Conservation (phyloP, 2,797 vertebrate genomes). For the Taeniopygia guttata region DNA sequence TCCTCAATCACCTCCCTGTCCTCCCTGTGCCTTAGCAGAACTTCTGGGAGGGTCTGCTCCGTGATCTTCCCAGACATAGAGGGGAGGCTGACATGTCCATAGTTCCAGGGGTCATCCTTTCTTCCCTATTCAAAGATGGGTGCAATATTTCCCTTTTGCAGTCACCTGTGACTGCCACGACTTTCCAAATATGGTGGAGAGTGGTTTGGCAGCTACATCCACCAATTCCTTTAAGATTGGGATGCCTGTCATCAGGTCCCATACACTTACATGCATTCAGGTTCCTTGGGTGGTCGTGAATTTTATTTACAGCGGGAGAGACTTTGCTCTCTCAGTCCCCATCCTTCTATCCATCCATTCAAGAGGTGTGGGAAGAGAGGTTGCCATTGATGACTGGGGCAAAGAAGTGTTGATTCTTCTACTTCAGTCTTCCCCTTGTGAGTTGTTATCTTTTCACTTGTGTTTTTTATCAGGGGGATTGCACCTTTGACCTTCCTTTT, state of each 20-base stretch:
- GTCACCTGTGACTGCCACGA: not conserved
- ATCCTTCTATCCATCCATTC: not conserved
- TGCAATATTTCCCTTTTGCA: not conserved
- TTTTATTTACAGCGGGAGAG: not conserved
- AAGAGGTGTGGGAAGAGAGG: not conserved
- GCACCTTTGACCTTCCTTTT: not conserved
- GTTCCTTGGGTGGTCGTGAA: not conserved
- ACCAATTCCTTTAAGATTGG: not conserved
- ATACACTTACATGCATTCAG: not conserved
- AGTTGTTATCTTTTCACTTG: not conserved
- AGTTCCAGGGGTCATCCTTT: not conserved
- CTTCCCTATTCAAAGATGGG: not conserved
- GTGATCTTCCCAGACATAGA: not conserved
- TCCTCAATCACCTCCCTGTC: not conserved
- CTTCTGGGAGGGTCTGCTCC: not conserved
- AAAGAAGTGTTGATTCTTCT: not conserved
- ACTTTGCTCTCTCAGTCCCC: not conserved
- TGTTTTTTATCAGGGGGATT: not conserved
- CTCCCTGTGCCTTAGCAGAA: not conserved
- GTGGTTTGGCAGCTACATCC: not conserved
- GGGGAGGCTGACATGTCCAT: not conserved
- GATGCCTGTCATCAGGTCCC: not conserved
- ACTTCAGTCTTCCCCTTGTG: not conserved
- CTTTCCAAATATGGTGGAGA: not conserved
- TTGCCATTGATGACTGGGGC: not conserved